A percentile compares a stretch with the other conserved stretches of the same genome.
Evolutionary conservation across 2,797 vertebrate species (phyloP).

Genomic region (Rhabdophis nuchalis): DNA sequence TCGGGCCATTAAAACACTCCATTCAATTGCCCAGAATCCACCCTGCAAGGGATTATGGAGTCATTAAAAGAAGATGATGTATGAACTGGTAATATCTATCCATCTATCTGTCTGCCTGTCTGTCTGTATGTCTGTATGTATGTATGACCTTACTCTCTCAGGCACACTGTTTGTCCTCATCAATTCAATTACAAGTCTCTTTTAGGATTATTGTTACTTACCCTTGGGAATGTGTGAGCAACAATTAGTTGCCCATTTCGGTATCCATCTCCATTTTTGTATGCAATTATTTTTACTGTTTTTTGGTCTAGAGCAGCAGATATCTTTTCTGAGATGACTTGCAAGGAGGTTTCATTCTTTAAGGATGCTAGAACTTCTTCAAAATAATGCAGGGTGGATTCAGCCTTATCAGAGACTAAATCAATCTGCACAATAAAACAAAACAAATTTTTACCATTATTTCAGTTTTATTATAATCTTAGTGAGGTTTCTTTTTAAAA

Average conservation of each 20-base stretch:
- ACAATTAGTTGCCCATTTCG: conserved; percentile 63
- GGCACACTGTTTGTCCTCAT: neutral
- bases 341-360: conserved; percentile 32
- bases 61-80: neutral
- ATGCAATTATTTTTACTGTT: conserved; percentile 63
- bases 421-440: conserved; percentile 49
- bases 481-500: neutral
- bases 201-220: conserved; percentile 50
- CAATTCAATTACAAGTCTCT: conserved; percentile 22
- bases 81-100: neutral
- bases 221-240: conserved; percentile 60
- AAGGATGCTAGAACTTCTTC: conserved; percentile 53
- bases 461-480: neutral
- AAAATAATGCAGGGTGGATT: conserved; percentile 53
- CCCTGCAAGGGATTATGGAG: no score
- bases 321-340: conserved; percentile 21
- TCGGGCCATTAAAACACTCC: no score
- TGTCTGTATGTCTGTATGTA: no score
- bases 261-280: conserved; percentile 65
- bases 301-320: conserved; percentile 29
- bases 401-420: conserved; percentile 52
- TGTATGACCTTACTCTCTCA: neutral
- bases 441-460: neutral
- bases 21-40: no score
- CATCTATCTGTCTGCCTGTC: no score